Percentiles rank a stretch among this genome's conserved stretches.
These are phyloP conservation scores for Imbricaverruca yamaguchii DNA, from an alignment of 2,888 invertebrate genomes.

Conservation along the genomic window DNA sequence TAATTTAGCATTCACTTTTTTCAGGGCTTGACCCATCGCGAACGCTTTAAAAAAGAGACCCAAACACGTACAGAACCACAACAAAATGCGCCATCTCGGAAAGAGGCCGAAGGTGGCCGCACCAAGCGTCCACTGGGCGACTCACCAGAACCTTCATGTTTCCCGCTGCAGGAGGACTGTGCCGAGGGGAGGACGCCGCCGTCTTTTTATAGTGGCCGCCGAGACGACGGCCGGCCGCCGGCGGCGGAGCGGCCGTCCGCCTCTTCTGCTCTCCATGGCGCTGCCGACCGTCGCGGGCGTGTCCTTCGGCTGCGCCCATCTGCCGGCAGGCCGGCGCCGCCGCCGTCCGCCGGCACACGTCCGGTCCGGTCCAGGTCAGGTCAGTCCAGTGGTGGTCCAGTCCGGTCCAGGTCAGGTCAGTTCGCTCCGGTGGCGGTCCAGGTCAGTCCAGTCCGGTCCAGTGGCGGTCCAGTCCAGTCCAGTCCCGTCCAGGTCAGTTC, in stretches of 20 bases:
- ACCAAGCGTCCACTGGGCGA: background rate
- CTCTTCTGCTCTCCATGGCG: background rate
- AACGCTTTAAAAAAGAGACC: background rate
- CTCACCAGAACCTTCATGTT: constrained; percentile 7
- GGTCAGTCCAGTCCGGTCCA: too few relatives aligned
- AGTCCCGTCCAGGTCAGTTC: too few relatives aligned
- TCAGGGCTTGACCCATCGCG: too few relatives aligned
- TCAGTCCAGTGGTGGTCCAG: too few relatives aligned
- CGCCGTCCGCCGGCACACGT: too few relatives aligned
- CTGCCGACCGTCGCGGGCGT: background rate
- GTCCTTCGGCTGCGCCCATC: background rate
- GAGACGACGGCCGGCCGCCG: background rate
- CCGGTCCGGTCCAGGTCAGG: too few relatives aligned
- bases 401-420: too few relatives aligned
- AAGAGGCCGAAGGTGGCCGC: background rate
- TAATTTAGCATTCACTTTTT: too few relatives aligned
- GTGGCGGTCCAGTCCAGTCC: too few relatives aligned
- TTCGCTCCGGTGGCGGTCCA: too few relatives aligned
- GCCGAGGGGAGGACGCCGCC: background rate
- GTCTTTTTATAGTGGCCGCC: background rate
- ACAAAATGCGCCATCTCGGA: background rate
- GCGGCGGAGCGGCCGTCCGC: background rate
- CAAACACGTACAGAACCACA: background rate
- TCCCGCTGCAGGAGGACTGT: background rate
- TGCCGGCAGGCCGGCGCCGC: too few relatives aligned